Evolutionary conservation across 2,113 vertebrate species (phyloP).

Genomic region (Lasiurus cinereus): DNA sequence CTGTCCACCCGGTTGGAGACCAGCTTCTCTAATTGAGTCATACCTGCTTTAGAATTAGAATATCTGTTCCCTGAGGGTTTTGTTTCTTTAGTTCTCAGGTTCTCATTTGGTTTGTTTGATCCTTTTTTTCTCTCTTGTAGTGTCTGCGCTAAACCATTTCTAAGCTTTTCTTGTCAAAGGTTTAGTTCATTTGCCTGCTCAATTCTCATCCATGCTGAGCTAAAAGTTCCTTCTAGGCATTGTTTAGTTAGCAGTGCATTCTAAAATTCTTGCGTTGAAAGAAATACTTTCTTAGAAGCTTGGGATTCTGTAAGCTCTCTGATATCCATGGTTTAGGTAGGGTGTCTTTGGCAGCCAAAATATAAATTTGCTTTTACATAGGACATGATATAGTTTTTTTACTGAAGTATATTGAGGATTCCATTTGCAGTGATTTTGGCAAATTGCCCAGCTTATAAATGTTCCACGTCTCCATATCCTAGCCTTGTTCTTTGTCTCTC

Average conservation of each 20-base stretch:
- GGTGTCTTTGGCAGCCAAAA: constrained; percentile 57
- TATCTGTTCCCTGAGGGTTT: neutral
- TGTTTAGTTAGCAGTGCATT: neutral
- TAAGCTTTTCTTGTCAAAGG: constrained; percentile 14
- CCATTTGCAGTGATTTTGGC: constrained; percentile 49
- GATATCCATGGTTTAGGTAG: constrained; percentile 32
- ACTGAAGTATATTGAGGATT: constrained; percentile 33
- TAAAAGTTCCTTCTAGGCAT: neutral
- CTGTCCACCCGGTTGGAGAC: neutral
- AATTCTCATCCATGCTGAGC: neutral
- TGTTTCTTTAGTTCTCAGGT: neutral
- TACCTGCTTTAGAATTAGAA: neutral
- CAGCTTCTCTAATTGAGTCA: neutral
- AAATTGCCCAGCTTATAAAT: constrained; percentile 44
- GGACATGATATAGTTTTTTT: constrained; percentile 50
- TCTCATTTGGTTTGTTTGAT: neutral
- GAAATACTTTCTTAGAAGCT: neutral
- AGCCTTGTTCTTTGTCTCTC: constrained; percentile 11
- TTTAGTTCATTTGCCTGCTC: neutral
- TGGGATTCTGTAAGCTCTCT: constrained; percentile 40
- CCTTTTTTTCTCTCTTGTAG: fast-evolving
- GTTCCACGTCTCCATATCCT: neutral
- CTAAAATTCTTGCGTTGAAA: neutral
- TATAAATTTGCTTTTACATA: constrained; percentile 43
- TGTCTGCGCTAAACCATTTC: neutral